These are phyloP conservation scores for Eupithecia inturbata DNA, from an alignment of 2,888 invertebrate genomes.

Conservation along the genomic window DNA sequence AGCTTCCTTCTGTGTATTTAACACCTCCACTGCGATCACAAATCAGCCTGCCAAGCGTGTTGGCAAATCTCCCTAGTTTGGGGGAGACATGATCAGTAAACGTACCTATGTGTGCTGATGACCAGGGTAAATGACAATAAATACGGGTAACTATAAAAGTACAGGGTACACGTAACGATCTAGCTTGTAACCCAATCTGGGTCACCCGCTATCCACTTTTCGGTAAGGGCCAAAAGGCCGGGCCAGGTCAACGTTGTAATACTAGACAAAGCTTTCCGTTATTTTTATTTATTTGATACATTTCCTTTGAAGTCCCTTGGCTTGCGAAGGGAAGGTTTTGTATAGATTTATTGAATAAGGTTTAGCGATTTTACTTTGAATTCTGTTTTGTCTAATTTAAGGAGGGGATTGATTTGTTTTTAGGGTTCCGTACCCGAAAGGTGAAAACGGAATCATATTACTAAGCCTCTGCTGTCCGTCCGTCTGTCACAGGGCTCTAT, in stretches of 20 bases:
- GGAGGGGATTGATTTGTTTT: neutral
- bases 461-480: too few relatives aligned
- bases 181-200: constrained; percentile 26
- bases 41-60: too few relatives aligned
- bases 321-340: constrained; percentile 12
- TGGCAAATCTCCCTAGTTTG: too few relatives aligned
- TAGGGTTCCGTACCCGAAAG: too few relatives aligned
- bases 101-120: neutral
- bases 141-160: neutral
- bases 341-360: constrained; percentile 20
- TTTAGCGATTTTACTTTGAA: constrained; percentile 12
- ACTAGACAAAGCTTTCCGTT: constrained; percentile 36
- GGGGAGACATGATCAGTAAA: too few relatives aligned
- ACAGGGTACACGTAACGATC: neutral
- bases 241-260: constrained; percentile 39
- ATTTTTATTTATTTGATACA: constrained; percentile 42
- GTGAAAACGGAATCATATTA: too few relatives aligned
- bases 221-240: constrained; percentile 38
- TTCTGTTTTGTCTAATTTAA: neutral
- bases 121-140: neutral
- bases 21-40: too few relatives aligned
- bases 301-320: constrained; percentile 28
- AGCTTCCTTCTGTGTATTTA: too few relatives aligned
- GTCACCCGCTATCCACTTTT: constrained; percentile 37
- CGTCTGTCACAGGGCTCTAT: too few relatives aligned